Evolutionary conservation across 2,797 vertebrate species (phyloP), one percentile per base, ranked within the genome.

Genomic region (Hozukius guyotensis): DNA sequence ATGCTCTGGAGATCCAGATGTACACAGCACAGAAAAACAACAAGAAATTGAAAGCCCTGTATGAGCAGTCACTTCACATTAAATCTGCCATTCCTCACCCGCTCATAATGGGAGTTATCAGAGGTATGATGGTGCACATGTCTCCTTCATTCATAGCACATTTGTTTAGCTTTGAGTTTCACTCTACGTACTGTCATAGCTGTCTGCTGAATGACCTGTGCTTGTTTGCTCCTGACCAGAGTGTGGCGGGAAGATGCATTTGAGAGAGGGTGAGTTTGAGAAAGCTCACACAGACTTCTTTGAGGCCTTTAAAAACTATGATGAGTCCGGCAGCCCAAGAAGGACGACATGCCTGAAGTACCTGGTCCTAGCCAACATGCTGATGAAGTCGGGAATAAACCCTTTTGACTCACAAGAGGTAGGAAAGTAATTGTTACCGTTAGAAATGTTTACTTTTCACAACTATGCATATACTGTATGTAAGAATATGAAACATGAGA

Each of bases 201-300:
- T 69, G 36, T 77, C 66, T 68, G 62, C 52, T 88, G 22, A 78
- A 27, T 75, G 57, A 75, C 38, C 14, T 75, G 52, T 86, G 53
- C 12, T 82, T 73, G 24, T 83, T 74, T 87, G 34, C 20, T 83
- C 32, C 10, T 78, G 42, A 88, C 60, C 89, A 99, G 98, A 99
- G 95, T 99, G 99, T 90, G 99, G 99, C 60, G 99, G 99, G 71
- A 99, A 99, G 96, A 99, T 99, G 99, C 99, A 99, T 93, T 96
- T 99, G 96, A 96, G 99, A 92, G 99, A 99, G 96, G 99, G 99
- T 16, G 99, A 99, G 93, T 99, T 99, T 94, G 99, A 99, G 95
- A 99, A 99, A 96, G 99, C 99, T 82, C 99, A 99, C 92, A 99
- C 99, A 82, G 99, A 99, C 93, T 99, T 99, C 96, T 99, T 99